Percentiles rank a stretch among this genome's conserved stretches.
These are phyloP conservation scores for Chrysolophus pictus DNA, from an alignment of 2,797 vertebrate genomes.

Conservation along the genomic window DNA sequence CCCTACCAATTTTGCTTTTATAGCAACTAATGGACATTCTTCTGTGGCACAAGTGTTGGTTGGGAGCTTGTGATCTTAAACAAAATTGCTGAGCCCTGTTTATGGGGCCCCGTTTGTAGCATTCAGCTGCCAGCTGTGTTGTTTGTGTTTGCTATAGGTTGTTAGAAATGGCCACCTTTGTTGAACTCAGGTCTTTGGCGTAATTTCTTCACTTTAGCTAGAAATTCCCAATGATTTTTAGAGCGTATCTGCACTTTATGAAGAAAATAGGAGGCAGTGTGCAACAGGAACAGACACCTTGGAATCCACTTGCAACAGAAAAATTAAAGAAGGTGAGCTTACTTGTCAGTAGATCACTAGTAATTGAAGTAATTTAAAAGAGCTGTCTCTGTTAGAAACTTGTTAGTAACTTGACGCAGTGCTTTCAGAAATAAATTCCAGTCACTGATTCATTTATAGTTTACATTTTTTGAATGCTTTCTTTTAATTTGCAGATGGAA, in stretches of 20 bases:
- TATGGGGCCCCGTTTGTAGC: conserved; percentile 36
- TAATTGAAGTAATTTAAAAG: not conserved
- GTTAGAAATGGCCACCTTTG: conserved; percentile 23
- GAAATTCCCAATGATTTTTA: conserved; percentile 6
- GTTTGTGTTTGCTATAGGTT: conserved; percentile 5
- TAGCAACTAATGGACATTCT: conserved; percentile 54
- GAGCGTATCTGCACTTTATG: not conserved
- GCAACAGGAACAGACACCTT: not conserved
- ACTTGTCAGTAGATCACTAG: not conserved
- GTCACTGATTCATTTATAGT: not conserved
- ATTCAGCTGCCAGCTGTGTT: conserved; percentile 47
- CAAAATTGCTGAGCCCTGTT: conserved; percentile 49
- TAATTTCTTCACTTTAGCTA: conserved; percentile 13
- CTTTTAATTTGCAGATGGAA: conserved; percentile 20
- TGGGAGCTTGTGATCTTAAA: conserved; percentile 54
- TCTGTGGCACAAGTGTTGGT: conserved; percentile 49
- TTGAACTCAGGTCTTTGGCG: not conserved
- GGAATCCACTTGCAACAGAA: not conserved
- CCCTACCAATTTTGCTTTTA: conserved; percentile 51
- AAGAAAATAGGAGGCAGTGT: not conserved
- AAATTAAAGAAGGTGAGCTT: not conserved
- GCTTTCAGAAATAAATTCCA: conserved; percentile 21
- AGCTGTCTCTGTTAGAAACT: not conserved
- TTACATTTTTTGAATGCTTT: not conserved
- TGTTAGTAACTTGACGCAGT: not conserved